Evolutionary conservation across 2,113 vertebrate genomes (phyloP), one percentile per base, ranked within the genome.

Genomic region (Eclectus roratus): DNA sequence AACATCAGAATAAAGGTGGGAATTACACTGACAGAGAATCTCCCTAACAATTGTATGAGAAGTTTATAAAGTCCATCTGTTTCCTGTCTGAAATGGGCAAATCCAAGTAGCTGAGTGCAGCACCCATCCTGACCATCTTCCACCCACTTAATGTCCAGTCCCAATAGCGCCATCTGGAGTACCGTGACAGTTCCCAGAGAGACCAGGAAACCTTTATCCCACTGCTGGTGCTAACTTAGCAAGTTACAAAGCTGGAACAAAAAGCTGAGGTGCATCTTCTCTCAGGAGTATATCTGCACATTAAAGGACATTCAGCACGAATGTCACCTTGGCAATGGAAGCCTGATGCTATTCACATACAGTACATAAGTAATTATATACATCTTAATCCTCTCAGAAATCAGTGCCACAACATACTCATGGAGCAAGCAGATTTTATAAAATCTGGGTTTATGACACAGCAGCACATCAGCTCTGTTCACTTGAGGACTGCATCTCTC

Each of bases 261-360:
- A 65, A 91, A 68, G 60, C 12, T 20, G 33, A 50, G 18, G 9
- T 13, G 13, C 13, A 1, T 47, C 52, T 80, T 77, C 24, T 69
- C 58, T 55, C 49, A 52, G 33, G 23, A 69, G 17, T 41, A 27
- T 29, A 55, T 23, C 63, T 60, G 50, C 35, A 61, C 2, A 0
- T 63, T 41, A 5, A 46, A 69, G 0, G 4, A n/a, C 80, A 77
- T 52, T 80, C 44, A 78, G n/a, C 0, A 0, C 18, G 17, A 37
- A 29, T 43, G 35, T 28, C 77, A 64, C 52, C 72, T 69, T 47
- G 39, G 46, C 56, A 65, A 46, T 14, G 27, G 63, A 77, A 80
- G 21, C 16, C n/a, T 31, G 50, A 44, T 20, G 33, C 17, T 72
- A 23, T 18, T 83, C 44, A 41, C 46, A 39, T 29, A 28, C 8